Percentiles rank a stretch among this genome's conserved stretches.
Conservation (phyloP, 1,140 invertebrate species). For the Tenebrio molitor region DNA sequence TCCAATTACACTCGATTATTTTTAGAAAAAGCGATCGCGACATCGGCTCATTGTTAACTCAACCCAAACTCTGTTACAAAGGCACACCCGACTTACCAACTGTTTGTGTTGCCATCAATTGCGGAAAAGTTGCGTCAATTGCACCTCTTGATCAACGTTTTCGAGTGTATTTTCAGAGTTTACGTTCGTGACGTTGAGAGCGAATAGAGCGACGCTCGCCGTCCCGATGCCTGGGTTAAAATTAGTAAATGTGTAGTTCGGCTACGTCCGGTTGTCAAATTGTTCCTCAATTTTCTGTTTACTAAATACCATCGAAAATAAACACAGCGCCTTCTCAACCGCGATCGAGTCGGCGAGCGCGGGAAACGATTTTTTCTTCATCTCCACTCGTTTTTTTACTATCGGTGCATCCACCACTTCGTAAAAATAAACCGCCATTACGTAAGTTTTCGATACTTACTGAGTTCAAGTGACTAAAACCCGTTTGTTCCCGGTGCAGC, state of each 20-base stretch:
- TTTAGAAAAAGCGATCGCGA: constrained; percentile 16
- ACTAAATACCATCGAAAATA: constrained; percentile 51
- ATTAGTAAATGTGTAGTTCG: constrained; percentile 58
- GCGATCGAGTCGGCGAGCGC: constrained; percentile 16
- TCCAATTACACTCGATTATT: constrained; percentile 18
- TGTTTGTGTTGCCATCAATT: constrained; percentile 24
- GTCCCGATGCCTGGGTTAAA: constrained; percentile 58
- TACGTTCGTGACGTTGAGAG: constrained; percentile 52
- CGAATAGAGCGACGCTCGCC: constrained; percentile 47
- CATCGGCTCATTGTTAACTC: constrained; percentile 29
- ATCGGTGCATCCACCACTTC: not conserved
- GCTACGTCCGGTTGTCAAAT: constrained; percentile 60
- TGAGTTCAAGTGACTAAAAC: not conserved
- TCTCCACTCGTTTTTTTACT: constrained; percentile 1
- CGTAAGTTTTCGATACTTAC: constrained; percentile 26
- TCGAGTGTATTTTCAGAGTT: constrained; percentile 53
- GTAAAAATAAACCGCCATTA: constrained; percentile 21
- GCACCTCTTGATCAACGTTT: constrained; percentile 48
- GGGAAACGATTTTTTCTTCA: constrained; percentile 37
- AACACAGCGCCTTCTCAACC: constrained; percentile 21
- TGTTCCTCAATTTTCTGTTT: constrained; percentile 56
- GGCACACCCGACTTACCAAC: constrained; percentile 36
- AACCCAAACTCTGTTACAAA: constrained; percentile 41
- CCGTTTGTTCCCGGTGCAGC: not conserved
- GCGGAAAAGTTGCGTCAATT: constrained; percentile 46